Evolutionary conservation across 2,888 invertebrate genomes (phyloP).

Genomic region (Spisula subtruncata): DNA sequence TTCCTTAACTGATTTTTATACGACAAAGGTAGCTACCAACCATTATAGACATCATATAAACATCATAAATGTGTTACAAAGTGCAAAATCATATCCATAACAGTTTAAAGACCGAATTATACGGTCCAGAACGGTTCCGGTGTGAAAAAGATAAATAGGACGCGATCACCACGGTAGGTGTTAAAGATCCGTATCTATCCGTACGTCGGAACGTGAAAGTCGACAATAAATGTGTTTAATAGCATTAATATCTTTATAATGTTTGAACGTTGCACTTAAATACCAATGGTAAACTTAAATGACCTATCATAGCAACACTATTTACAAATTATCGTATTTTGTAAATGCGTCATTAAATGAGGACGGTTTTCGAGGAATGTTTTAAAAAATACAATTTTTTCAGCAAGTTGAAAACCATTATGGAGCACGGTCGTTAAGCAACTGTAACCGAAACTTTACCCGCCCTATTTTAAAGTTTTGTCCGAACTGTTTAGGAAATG

Average conservation of each 20-base stretch:
- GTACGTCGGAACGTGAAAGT: constrained; percentile 31
- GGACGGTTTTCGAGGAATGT: neutral
- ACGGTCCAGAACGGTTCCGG: constrained; percentile 44
- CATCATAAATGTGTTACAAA: constrained; percentile 47
- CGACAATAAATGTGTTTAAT: constrained; percentile 39
- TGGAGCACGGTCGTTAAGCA: neutral
- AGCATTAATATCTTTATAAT: constrained; percentile 57
- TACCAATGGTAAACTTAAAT: constrained; percentile 31
- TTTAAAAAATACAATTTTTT: neutral
- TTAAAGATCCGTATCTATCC: constrained; percentile 34
- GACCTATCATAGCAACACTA: constrained; percentile 48
- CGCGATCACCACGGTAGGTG: constrained; percentile 38
- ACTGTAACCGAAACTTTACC: neutral
- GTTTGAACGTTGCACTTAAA: constrained; percentile 41
- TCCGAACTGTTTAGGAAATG: too few relatives aligned
- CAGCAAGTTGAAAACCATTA: neutral
- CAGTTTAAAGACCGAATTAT: constrained; percentile 38
- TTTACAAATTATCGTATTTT: constrained; percentile 47
- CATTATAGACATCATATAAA: constrained; percentile 36
- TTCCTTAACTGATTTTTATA: constrained; percentile 32
- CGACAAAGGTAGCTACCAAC: constrained; percentile 30
- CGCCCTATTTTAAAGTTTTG: too few relatives aligned
- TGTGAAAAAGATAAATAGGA: constrained; percentile 34
- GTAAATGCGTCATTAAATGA: constrained; percentile 6
- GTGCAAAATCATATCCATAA: constrained; percentile 52